phyloP scores from a whole-genome alignment of 2,113 vertebrate species.

The Platysteira castanea region DNA sequence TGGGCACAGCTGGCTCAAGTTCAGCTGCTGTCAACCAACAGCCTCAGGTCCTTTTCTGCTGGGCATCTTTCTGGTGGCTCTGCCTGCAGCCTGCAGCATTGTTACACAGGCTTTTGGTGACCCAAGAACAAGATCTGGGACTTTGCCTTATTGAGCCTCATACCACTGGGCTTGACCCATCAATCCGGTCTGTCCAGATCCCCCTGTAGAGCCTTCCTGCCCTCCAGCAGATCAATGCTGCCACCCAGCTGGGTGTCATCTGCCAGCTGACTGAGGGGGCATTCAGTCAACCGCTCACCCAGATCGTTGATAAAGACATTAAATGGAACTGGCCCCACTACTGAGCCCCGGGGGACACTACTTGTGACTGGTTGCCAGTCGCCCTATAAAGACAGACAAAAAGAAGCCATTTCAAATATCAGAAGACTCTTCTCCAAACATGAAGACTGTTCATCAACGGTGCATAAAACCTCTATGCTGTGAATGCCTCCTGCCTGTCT shows the following conservation, averaged over 20 bases:
- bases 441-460: not conserved
- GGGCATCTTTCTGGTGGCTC: not conserved
- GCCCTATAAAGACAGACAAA: not conserved
- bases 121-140: not conserved
- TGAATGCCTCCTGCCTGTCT: not conserved
- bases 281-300: not conserved
- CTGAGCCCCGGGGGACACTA: not conserved
- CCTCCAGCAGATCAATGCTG: not conserved
- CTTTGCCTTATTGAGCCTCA: not conserved
- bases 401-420: not conserved
- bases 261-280: not conserved
- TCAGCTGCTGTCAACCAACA: not conserved
- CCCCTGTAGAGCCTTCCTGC: not conserved
- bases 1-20: not conserved
- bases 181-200: fast-evolving
- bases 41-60: not conserved
- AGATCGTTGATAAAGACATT: too few relatives aligned
- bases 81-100: not conserved
- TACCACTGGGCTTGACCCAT: not conserved
- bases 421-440: not conserved
- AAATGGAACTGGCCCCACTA: too few relatives aligned
- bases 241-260: not conserved
- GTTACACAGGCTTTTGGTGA: not conserved
- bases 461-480: not conserved
- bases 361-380: not conserved